These are phyloP conservation scores for Lynx canadensis DNA, from an alignment of 2,113 vertebrate species.

Conservation along the genomic window DNA sequence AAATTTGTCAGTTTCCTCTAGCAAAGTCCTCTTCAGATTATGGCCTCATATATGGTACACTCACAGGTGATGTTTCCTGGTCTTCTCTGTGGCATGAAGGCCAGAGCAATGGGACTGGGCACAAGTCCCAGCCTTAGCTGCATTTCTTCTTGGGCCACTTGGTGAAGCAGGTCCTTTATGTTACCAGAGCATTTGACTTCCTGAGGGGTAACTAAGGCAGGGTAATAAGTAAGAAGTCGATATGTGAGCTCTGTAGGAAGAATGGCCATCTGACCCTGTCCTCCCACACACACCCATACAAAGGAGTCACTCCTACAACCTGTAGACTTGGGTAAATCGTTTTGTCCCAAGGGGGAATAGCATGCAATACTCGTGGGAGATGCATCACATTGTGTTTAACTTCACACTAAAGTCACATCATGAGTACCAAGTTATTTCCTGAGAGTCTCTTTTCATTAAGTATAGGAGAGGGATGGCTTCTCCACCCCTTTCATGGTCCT, in stretches of 20 bases:
- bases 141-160: neutral
- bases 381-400: neutral
- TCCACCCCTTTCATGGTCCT: neutral
- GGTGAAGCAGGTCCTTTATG: neutral
- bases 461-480: neutral
- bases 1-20: neutral
- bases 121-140: neutral
- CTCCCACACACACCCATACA: neutral
- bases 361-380: neutral
- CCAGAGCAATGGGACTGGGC: neutral
- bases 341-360: neutral
- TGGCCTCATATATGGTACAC: neutral
- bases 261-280: neutral
- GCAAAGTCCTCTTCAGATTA: neutral
- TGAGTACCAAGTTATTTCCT: conserved; percentile 12
- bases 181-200: neutral
- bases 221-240: neutral
- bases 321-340: neutral
- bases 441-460: neutral
- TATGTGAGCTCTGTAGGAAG: no score
- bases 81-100: neutral
- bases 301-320: neutral
- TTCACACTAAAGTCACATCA: neutral
- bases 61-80: neutral
- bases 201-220: neutral